Base-by-base conservation (phyloP, 1,140 invertebrate genomes). In the Micrasema minimum region DNA sequence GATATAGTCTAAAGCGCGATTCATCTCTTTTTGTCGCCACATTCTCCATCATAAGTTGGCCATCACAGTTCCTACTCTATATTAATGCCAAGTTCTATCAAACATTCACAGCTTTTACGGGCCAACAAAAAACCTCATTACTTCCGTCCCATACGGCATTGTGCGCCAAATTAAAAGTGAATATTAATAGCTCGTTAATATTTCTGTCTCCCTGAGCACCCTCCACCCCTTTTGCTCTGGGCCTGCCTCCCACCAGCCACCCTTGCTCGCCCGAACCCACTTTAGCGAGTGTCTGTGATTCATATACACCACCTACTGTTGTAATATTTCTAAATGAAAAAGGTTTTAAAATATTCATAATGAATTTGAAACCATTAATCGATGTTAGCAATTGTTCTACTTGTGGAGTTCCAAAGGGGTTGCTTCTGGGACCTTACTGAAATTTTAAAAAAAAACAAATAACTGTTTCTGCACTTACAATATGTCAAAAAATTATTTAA, bases 121-220 rank as follows among this genome's bases (percentile, higher is more conserved):
- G 1, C 46, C 18, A 10, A 48, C 46, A 48, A 48, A 48, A 48
- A 48, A 22, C 3, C 46, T 48, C 46, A 48, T 48, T 48, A 48
- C 45, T 31, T 31, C 26, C 26, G 26, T 31, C 26, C 45, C 16
- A 18, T 20, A 48, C 46, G 2, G 2, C 18, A 48, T 48, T 48
- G 18, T 48, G 46, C 46, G 46, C 46, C 46, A 48, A 48, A 48
- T 48, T 48, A 48, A 22, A 48, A 48, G 18, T 22, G 46, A 48
- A 48, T 48, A 48, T 48, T 48, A 48, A 48, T 48, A 48, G 46
- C 6, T 48, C 46, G 46, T 48, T 48, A 48, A 48, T 48, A 48
- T 48, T 48, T 48, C 6, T n/a, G 20, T 7, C 26, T 31, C 26
- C 26, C 26, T 31, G 26, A 31, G 26, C 26, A 31, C 26, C 26